These are phyloP conservation scores for Notoglanidium macrostoma DNA, from an alignment of 2,797 vertebrate genomes.

Conservation along the genomic window DNA sequence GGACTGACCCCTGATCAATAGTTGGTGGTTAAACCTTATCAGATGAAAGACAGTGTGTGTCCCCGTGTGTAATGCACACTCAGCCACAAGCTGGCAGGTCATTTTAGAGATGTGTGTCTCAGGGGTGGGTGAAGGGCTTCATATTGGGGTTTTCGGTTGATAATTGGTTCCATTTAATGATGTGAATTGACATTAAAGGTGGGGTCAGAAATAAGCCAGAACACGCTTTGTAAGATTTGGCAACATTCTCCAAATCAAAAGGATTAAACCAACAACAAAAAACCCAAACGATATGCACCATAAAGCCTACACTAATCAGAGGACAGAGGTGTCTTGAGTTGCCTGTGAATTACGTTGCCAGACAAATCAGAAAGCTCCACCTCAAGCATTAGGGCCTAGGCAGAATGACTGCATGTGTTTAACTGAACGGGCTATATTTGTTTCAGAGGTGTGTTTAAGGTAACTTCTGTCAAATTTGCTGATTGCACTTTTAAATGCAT, in stretches of 20 bases:
- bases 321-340: too few species aligned
- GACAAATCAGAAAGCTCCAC: background rate
- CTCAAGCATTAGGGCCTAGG: background rate
- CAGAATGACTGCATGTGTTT: background rate
- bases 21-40: slow-evolving; percentile 2
- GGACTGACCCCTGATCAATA: slow-evolving; percentile 26
- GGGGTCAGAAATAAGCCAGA: background rate
- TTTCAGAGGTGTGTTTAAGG: background rate
- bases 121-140: background rate
- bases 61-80: slow-evolving; percentile 8
- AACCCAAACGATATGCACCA: too few species aligned
- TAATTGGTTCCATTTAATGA: background rate
- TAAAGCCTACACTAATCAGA: background rate
- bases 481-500: background rate
- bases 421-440: background rate
- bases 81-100: slow-evolving; percentile 7
- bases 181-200: background rate
- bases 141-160: background rate
- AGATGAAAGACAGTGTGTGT: background rate
- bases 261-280: background rate
- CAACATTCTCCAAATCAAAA: background rate
- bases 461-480: background rate
- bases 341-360: background rate
- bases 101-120: background rate
- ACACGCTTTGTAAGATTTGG: background rate